These are phyloP conservation scores for Nautilus pompilius DNA, from an alignment of 1,140 invertebrate genomes.

Conservation along the genomic window DNA sequence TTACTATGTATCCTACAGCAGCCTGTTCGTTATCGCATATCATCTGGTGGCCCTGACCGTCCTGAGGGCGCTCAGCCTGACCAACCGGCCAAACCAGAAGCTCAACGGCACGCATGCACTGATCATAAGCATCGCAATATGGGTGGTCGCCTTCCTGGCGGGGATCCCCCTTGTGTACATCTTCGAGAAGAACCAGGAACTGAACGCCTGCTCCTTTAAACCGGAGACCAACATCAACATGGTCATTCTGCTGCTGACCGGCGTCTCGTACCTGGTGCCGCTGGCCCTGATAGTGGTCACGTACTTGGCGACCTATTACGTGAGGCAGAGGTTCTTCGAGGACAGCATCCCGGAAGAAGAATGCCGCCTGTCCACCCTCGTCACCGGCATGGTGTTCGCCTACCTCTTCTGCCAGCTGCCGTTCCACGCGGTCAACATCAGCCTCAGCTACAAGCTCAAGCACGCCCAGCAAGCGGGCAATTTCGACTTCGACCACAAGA, in stretches of 20 bases:
- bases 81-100: constrained; percentile 28
- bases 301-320: constrained; percentile 34
- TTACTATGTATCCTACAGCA: constrained; percentile 26
- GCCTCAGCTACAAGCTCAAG: constrained; percentile 21
- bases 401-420: constrained; percentile 40
- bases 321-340: constrained; percentile 38
- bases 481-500: constrained; percentile 1
- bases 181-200: constrained; percentile 9
- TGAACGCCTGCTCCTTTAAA: constrained; percentile 8
- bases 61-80: constrained; percentile 38
- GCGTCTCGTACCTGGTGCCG: constrained; percentile 39
- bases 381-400: constrained; percentile 28
- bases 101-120: constrained; percentile 22
- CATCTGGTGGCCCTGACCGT: constrained; percentile 41
- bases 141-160: constrained; percentile 16
- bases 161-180: constrained; percentile 11
- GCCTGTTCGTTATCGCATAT: constrained; percentile 31
- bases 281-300: constrained; percentile 32
- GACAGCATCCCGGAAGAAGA: constrained; percentile 42
- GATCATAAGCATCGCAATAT: constrained; percentile 20
- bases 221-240: constrained; percentile 16
- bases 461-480: not conserved
- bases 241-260: constrained; percentile 27
- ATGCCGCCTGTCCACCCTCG: constrained; percentile 35
- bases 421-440: constrained; percentile 24